phyloP scores from a whole-genome alignment of 2,797 vertebrate species.

The Ptychobarbus kaznakovi region DNA sequence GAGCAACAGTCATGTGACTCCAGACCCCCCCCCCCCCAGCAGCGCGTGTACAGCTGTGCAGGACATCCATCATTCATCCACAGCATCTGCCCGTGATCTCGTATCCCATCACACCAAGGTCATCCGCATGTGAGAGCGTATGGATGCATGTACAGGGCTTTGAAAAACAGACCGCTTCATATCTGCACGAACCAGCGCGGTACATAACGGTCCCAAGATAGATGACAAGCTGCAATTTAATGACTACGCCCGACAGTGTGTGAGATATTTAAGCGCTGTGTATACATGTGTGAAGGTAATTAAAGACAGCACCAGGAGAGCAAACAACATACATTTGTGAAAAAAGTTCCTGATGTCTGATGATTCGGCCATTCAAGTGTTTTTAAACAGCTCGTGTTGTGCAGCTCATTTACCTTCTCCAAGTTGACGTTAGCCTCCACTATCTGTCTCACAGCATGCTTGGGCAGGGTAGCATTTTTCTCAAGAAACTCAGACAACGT shows the following conservation, averaged over 20 bases:
- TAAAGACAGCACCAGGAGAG: neutral
- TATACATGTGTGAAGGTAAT: neutral
- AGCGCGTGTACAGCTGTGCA: conserved; percentile 26
- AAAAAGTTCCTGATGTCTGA: neutral
- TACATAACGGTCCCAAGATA: conserved; percentile 11
- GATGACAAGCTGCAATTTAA: conserved; percentile 2
- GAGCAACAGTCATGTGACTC: conserved; percentile 62
- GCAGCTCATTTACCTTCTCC: conserved; percentile 80
- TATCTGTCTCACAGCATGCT: conserved; percentile 80
- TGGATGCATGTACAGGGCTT: neutral
- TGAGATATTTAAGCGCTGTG: neutral
- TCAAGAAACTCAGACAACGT: conserved; percentile 90
- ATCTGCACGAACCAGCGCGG: neutral
- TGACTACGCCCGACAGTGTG: neutral
- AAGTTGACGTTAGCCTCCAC: conserved; percentile 86
- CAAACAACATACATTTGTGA: too few relatives aligned
- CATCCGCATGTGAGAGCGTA: neutral
- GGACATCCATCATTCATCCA: neutral
- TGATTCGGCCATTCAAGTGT: neutral
- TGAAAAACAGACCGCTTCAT: conserved; percentile 10
- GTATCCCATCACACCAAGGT: neutral
- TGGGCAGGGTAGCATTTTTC: conserved; percentile 86
- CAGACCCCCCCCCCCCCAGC: neutral
- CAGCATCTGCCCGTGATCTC: conserved; percentile 2
- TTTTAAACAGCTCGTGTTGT: neutral